Base-by-base conservation (phyloP, 2,797 vertebrate genomes). In the Taeniopygia guttata region DNA sequence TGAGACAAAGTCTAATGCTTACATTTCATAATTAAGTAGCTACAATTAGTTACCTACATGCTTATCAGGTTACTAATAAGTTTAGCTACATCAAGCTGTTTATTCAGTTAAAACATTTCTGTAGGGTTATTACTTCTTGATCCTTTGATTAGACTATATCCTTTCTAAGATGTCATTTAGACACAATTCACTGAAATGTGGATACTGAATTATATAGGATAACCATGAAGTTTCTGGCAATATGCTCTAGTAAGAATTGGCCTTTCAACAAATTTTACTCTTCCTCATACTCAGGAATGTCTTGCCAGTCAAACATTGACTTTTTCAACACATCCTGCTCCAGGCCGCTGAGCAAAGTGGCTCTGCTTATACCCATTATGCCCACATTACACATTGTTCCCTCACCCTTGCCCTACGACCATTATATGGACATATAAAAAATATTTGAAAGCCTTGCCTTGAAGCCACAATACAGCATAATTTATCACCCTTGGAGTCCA, bases 41-140 rank as follows among this genome's bases (percentile, higher is more conserved):
- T 77, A 56, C 56, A 90, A 94, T 92, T 95, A 93, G 86, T 92
- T 92, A 93, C 70, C 75, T 85, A 77, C 64, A 84, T 6, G 49
- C 74, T 94, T 95, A 95, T 92, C 93, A 52, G 30, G 60, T 89
- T 64, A 93, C 70, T 95, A 96, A 93, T 94, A 94, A 95, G 88
- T 92, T 91, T 82, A 82, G 80, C 55, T 91, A 75, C 62, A 91
- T 67, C 63, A 91, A 69, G 54, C 84, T 83, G 64, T 80, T 94
- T 87, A 92, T 82, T 30, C 75, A 85, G 78, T 72, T 81, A 95
- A 87, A 90, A 90, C 46, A 54, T 26, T 78, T 59, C 34, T 15
- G 1, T 26, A 89, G 54, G 46, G 84, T 91, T 92, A 89, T 78
- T 78, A 80, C 38, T 86, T 78, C 76, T 87, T 78, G 68, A 92